These are phyloP conservation scores for Drosophila bifasciata DNA, from an alignment of 1,140 invertebrate genomes.

Conservation along the genomic window DNA sequence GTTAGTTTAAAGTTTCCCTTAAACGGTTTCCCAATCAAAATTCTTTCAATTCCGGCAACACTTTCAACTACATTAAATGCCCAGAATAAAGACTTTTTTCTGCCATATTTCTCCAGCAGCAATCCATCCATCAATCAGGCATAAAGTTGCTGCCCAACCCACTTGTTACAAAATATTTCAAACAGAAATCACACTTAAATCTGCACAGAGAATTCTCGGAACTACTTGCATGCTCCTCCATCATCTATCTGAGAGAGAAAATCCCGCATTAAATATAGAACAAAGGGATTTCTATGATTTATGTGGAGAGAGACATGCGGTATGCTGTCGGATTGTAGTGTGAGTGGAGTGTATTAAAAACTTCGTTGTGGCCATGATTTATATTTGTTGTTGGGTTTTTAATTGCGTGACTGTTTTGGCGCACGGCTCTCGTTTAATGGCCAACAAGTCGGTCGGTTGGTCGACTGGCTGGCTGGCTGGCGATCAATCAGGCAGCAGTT, in stretches of 20 bases:
- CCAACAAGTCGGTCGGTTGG: conserved; percentile 62
- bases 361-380: conserved; percentile 40
- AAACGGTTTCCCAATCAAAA: too few relatives aligned
- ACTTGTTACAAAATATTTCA: too few relatives aligned
- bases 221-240: background rate
- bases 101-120: too few relatives aligned
- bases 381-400: conserved; percentile 37
- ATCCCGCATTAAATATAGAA: conserved; percentile 39
- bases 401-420: conserved; percentile 69
- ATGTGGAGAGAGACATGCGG: conserved; percentile 3
- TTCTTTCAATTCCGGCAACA: too few relatives aligned
- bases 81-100: too few relatives aligned
- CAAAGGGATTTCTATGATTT: conserved; percentile 49
- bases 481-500: conserved; percentile 63
- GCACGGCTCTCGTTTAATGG: conserved; percentile 68
- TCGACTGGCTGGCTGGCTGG: too few relatives aligned
- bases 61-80: too few relatives aligned
- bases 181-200: too few relatives aligned
- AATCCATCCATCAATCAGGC: too few relatives aligned
- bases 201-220: background rate
- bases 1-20: too few relatives aligned
- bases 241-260: background rate
- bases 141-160: too few relatives aligned
- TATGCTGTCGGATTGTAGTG: background rate
- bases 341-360: conserved; percentile 35